phyloP scores from a whole-genome alignment of 2,797 vertebrate genomes.

The Myotis planiceps region DNA sequence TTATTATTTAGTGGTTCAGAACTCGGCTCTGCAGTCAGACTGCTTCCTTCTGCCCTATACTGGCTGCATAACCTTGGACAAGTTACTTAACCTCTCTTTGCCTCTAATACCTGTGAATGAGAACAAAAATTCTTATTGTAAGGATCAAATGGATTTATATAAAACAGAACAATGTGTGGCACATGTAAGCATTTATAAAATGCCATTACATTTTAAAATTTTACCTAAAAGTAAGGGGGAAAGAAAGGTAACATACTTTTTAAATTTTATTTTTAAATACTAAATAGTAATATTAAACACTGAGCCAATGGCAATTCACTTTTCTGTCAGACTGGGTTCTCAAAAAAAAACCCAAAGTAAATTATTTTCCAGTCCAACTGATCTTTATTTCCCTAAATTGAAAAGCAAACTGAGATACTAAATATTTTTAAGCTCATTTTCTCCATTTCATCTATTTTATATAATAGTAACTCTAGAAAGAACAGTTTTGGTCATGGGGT shows the following conservation, averaged over 20 bases:
- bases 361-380: neutral
- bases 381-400: slow-evolving; percentile 18
- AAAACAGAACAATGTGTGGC: slow-evolving; percentile 10
- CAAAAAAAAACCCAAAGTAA: neutral
- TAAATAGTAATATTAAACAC: neutral
- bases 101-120: neutral
- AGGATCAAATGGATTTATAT: neutral
- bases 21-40: neutral
- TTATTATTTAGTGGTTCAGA: neutral
- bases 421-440: neutral
- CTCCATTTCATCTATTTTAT: slow-evolving; percentile 16
- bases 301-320: neutral
- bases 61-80: neutral
- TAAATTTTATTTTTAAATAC: slow-evolving; percentile 3
- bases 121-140: neutral
- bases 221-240: neutral
- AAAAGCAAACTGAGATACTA: slow-evolving; percentile 52
- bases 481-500: neutral
- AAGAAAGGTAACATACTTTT: neutral
- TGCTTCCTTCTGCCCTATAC: neutral
- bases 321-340: neutral
- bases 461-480: neutral
- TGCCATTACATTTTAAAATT: neutral
- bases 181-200: neutral
- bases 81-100: neutral